phyloP scores from a whole-genome alignment of 2,113 vertebrate species.

The Platycercus adscitus region DNA sequence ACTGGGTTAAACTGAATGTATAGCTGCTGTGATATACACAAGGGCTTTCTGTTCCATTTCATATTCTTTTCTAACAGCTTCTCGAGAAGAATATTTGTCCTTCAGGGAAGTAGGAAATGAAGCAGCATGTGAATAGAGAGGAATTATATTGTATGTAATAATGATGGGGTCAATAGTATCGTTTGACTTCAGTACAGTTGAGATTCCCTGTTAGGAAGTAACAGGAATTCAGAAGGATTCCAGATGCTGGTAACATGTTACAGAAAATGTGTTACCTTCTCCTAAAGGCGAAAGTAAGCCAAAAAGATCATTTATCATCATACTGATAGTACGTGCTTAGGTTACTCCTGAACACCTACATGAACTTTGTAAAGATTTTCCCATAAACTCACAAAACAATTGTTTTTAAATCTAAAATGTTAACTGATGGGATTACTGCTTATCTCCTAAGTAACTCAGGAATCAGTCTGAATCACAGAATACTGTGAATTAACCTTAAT shows the following conservation, averaged over 20 bases:
- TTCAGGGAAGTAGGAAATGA: slow-evolving; percentile 13
- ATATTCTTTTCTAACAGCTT: not conserved
- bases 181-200: not conserved
- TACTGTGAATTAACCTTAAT: not conserved
- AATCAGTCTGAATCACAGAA: not conserved
- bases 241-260: not conserved
- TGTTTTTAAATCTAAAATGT: not conserved
- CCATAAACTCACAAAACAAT: not conserved
- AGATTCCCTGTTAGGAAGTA: not conserved
- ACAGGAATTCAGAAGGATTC: not conserved
- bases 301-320: not conserved
- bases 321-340: not conserved
- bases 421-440: not conserved
- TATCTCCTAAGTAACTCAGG: not conserved
- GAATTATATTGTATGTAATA: not conserved
- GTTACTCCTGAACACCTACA: not conserved
- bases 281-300: not conserved
- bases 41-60: not conserved
- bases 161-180: not conserved
- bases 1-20: not conserved
- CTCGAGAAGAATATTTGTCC: not conserved
- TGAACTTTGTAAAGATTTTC: not conserved
- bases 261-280: not conserved
- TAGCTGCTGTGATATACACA: not conserved
- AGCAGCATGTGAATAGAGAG: not conserved